Percentiles rank a stretch among this genome's conserved stretches.
Conservation (phyloP, 2,113 vertebrate species). For the Martes martes region DNA sequence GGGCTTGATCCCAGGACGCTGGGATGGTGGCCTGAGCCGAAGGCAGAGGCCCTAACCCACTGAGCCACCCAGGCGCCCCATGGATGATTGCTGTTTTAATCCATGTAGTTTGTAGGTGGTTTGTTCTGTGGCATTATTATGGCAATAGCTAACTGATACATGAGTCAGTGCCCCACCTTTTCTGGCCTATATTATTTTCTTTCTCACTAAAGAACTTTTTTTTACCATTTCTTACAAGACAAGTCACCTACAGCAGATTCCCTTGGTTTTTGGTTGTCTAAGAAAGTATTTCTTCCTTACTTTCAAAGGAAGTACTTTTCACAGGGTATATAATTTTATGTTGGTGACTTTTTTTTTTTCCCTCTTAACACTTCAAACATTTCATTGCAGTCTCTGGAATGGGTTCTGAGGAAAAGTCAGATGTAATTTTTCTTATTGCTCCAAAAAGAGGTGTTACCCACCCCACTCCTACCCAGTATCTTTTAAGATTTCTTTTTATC, state of each 20-base stretch:
- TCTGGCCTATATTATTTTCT: neutral
- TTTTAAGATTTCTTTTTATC: neutral
- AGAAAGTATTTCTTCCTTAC: neutral
- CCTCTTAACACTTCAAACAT: neutral
- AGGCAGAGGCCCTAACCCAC: too few species aligned
- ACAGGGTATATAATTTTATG: neutral
- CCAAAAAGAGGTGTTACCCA: neutral
- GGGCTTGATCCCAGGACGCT: too few species aligned
- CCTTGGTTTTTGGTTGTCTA: neutral
- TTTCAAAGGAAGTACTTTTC: neutral
- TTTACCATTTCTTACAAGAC: neutral
- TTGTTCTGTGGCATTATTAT: neutral
- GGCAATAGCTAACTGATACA: neutral
- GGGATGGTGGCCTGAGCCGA: too few species aligned
- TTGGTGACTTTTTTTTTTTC: neutral
- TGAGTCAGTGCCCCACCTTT: neutral
- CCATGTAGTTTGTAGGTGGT: neutral
- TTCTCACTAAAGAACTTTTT: neutral
- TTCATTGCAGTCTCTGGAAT: neutral
- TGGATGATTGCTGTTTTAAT: neutral
- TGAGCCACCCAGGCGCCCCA: too few species aligned
- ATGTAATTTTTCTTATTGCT: neutral
- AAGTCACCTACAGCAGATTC: neutral
- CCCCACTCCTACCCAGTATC: neutral
- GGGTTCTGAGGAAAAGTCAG: neutral